Conservation (phyloP, 2,797 vertebrate species). For the Cynopterus sphinx region DNA sequence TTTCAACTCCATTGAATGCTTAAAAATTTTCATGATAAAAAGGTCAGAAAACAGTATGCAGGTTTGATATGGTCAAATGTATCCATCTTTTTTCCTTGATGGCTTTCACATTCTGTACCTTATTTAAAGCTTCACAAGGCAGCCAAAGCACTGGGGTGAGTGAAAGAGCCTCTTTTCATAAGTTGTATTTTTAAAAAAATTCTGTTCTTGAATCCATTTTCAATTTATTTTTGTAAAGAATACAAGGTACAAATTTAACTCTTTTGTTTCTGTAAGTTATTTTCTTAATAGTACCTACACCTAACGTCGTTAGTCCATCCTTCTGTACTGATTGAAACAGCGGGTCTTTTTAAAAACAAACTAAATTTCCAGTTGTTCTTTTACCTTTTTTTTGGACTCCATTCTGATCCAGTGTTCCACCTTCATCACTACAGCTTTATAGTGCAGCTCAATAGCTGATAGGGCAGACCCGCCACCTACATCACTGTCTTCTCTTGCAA, state of each 20-base stretch:
- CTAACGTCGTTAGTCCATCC: not conserved
- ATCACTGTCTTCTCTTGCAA: not conserved
- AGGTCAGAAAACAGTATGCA: not conserved
- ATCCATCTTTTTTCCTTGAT: not conserved
- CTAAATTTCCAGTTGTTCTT: not conserved
- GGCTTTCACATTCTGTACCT: not conserved
- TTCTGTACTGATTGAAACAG: not conserved
- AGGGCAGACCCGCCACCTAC: too few species aligned
- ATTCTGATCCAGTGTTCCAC: not conserved
- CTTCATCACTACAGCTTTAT: not conserved
- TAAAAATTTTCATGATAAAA: not conserved
- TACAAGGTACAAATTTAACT: not conserved
- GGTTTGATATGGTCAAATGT: not conserved
- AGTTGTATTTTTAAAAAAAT: not conserved
- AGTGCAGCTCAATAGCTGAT: fast-evolving
- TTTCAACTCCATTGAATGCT: not conserved
- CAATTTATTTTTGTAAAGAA: not conserved
- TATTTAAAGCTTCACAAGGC: not conserved
- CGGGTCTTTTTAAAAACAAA: not conserved
- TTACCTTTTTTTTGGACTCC: not conserved
- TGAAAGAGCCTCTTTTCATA: not conserved
- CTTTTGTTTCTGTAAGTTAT: not conserved
- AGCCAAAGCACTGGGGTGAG: not conserved
- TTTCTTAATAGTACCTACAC: not conserved
- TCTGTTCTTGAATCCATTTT: not conserved